Base-by-base conservation (phyloP, 2,113 vertebrate genomes). In the Desmodus rotundus region DNA sequence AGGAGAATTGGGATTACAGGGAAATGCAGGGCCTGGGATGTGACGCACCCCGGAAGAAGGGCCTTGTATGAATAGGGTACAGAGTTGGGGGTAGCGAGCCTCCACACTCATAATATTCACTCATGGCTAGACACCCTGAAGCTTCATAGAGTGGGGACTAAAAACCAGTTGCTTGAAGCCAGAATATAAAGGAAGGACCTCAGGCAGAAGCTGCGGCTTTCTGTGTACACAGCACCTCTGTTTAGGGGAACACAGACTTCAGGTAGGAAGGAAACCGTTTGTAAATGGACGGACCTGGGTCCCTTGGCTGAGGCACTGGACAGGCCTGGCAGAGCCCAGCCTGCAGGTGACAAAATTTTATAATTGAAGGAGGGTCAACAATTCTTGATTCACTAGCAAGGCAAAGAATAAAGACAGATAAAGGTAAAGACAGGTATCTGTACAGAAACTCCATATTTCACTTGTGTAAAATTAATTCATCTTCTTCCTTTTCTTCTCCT, bases 121-220 rank as follows among this genome's bases (percentile, higher is more conserved):
- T 54, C 4, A 0, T 1, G 24, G 47, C 15, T 6, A 4, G 22
- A 72, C 47, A 16, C 2, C 0, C 47, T 41, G 5, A 20, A 36
- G 54, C 28, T 58, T n/a, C 6, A 10, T 1, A 36, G 54, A 22
- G 4, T 22, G 63, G 63, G 16, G 1, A 33, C 63, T 17, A 31
- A 31, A 50, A 43, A 16, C n/a, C 67, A 56, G 14, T 47, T 26
- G 63, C 56, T 13, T 33, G 45, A 67, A 26, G 24, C 9, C 36
- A 63, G 28, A 33, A 31, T 1, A 0, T 8, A 38, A 12, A 0
- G 13, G 63, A 56, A 38, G 22, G 47, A 36, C 28, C 16, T 77
- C 70, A 19, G 63, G 28, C 6, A 15, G 52, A 50, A 70, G 24
- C 14, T 14, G 7, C 2, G 24, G 24, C 22, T 84, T 85, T 63